Base-by-base conservation (phyloP, 2,888 invertebrate genomes). In the Argyresthia goedartella region DNA sequence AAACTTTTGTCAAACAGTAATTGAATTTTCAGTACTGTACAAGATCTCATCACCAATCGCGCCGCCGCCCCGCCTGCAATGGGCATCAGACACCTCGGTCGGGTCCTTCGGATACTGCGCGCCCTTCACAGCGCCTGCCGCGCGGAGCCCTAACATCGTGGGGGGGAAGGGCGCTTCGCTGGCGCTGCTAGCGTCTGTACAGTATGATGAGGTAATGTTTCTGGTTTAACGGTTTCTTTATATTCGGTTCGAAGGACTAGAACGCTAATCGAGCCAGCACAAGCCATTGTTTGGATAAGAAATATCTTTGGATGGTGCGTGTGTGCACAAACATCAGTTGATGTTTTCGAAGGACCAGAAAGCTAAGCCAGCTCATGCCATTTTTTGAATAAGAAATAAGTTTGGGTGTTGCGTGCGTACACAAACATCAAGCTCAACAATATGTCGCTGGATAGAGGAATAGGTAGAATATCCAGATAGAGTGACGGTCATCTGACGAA, bases 81-180 rank as follows among this genome's bases (percentile, higher is more conserved):
- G 80, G 73, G 50, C 69, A n/a, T 59, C 57, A 4, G 68, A 76
- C 9, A 73, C 65, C n/a, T n/a, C n/a, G 1, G 64, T 63, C 8
- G 76, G 73, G 0, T 52, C 59, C 0, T 71, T 72, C 4, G 64
- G 66, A 0, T 76, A 73, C 59, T 84, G 88, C 53, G 55, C 86
- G 1, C 53, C 72, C 0, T 87, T 92, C 33, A 72, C 76, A 8
- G 82, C 85, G 10, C 63, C 66, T 0, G 80, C 80, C 11, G 88
- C 91, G 33, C 78, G 84, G 25, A 88, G 89, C 56, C 73, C 89
- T 0, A 68, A 73, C 8, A 69, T 91, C 9, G 91, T 92, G 0
- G 95, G 95, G 0, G 95, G 94, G 0, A 95, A 95, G 73, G 95
- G 93, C 9, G 90, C 92, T 1, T 94, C 95, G 1, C 73, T 95